Evolutionary conservation across 2,888 invertebrate species (phyloP).

Genomic region (Nomada hirtipes): DNA sequence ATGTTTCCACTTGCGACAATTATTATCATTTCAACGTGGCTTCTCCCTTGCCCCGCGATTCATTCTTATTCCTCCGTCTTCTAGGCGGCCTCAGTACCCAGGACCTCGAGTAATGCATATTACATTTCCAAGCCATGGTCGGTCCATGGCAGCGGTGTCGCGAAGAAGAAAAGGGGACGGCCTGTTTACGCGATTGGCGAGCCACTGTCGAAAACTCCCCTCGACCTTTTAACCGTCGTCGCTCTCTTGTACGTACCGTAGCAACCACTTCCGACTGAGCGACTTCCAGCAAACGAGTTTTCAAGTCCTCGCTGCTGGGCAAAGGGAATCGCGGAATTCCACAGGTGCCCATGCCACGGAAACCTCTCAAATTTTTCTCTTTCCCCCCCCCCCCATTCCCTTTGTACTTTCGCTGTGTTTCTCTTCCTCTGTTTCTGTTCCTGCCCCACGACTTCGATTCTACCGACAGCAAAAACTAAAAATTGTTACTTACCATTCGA

Average conservation of each 20-base stretch:
- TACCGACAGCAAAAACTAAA: background rate
- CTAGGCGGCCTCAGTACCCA: background rate
- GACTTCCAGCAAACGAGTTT: constrained; percentile 70
- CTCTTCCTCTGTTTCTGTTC: background rate
- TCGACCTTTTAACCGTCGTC: constrained; percentile 50
- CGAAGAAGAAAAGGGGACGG: constrained; percentile 14
- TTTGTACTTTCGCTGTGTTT: constrained; percentile 11
- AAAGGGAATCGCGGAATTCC: constrained; percentile 72
- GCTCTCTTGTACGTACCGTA: constrained; percentile 43
- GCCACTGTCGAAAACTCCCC: constrained; percentile 58
- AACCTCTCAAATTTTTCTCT: constrained; percentile 37
- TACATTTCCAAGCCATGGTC: constrained; percentile 49
- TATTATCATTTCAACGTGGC: too few species aligned
- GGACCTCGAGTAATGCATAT: constrained; percentile 62
- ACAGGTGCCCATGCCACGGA: constrained; percentile 68
- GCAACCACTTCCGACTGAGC: constrained; percentile 61
- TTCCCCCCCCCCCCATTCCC: constrained; percentile 4
- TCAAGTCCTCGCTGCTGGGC: constrained; percentile 55
- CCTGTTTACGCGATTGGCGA: constrained; percentile 58
- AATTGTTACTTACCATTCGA: background rate
- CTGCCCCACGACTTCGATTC: background rate
- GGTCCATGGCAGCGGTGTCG: constrained; percentile 11
- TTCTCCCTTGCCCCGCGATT: constrained; percentile 41
- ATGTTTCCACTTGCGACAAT: background rate
- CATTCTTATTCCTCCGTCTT: constrained; percentile 55